Evolutionary conservation across 2,888 invertebrate genomes (phyloP).

Genomic region (Epiblema foenella): DNA sequence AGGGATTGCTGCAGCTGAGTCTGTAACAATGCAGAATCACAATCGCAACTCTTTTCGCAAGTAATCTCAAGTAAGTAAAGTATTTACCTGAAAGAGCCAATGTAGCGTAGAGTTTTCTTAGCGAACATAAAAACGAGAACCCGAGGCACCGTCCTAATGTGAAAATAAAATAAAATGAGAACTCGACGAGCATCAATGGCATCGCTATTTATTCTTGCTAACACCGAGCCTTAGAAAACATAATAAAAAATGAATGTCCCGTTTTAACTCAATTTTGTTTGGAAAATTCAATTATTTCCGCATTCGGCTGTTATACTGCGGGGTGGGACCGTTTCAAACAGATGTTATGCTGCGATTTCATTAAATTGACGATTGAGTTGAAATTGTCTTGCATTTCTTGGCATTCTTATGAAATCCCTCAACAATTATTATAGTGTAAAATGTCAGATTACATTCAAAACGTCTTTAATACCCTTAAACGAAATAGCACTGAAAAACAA

Average conservation of each 20-base stretch:
- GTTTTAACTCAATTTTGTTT: conserved; percentile 58
- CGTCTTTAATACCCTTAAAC: no score
- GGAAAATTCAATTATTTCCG: conserved; percentile 61
- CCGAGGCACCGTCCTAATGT: conserved; percentile 31
- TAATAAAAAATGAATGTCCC: conserved; percentile 61
- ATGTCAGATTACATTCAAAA: no score
- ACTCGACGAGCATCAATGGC: conserved; percentile 34
- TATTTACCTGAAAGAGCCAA: conserved; percentile 14
- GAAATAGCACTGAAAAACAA: background rate
- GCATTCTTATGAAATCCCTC: no score
- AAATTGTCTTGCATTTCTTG: conserved; percentile 16
- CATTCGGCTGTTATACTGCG: conserved; percentile 50
- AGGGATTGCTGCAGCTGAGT: background rate
- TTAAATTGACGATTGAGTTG: conserved; percentile 27
- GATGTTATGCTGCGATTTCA: conserved; percentile 48
- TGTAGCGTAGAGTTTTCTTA: conserved; percentile 13
- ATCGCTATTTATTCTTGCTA: conserved; percentile 30
- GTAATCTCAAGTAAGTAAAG: conserved; percentile 1
- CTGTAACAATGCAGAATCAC: background rate
- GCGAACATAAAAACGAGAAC: conserved; percentile 26
- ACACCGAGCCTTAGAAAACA: conserved; percentile 31
- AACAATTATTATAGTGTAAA: no score
- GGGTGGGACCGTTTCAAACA: conserved; percentile 49
- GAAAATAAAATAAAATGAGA: conserved; percentile 39
- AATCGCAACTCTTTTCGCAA: background rate